Conservation (phyloP, 2,113 vertebrate species). For the Indri indri region DNA sequence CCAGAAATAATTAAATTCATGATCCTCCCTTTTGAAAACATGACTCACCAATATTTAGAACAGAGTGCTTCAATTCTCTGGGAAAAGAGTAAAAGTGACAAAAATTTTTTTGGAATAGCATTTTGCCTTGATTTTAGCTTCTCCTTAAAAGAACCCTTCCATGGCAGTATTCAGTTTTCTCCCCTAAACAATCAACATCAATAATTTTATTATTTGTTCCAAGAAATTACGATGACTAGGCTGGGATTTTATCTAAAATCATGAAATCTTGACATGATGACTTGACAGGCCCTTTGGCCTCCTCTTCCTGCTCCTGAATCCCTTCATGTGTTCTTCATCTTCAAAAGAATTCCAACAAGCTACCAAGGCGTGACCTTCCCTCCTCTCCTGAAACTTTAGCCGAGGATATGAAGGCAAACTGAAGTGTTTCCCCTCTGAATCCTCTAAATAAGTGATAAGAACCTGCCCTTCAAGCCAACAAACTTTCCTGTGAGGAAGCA, state of each 20-base stretch:
- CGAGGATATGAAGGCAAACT: neutral
- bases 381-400: slow-evolving; percentile 19
- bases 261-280: neutral
- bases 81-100: neutral
- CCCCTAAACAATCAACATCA: neutral
- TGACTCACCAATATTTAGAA: neutral
- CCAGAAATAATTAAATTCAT: neutral
- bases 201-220: neutral
- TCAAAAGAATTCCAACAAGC: slow-evolving; percentile 65
- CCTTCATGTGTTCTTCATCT: neutral
- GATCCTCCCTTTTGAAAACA: slow-evolving; percentile 18
- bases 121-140: slow-evolving; percentile 34
- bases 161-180: neutral
- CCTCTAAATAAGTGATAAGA: slow-evolving; percentile 47
- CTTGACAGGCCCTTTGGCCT: neutral
- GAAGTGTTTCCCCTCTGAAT: neutral
- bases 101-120: neutral
- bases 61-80: slow-evolving; percentile 24
- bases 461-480: neutral
- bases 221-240: neutral
- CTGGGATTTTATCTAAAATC: neutral
- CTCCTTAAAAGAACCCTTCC: neutral
- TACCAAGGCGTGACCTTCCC: slow-evolving; percentile 45
- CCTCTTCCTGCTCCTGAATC: neutral
- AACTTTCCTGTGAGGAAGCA: neutral